Evolutionary conservation across 1,140 invertebrate genomes (phyloP).

Genomic region (Triops cancriformis): DNA sequence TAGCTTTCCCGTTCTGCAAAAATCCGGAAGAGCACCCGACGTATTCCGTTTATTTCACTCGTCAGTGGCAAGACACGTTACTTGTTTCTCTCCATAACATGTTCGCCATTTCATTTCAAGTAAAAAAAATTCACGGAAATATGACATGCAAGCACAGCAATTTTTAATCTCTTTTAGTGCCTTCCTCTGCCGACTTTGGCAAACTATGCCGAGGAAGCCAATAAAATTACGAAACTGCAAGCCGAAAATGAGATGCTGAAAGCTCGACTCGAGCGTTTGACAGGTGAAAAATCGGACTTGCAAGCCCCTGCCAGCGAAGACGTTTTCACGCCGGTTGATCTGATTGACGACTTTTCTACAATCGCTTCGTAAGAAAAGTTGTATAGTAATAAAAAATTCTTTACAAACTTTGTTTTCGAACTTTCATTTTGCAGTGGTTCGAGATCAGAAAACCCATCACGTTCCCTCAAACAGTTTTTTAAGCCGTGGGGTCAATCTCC

Average conservation of each 20-base stretch:
- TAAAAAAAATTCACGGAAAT: conserved; percentile 33
- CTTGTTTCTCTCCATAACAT: conserved; percentile 91
- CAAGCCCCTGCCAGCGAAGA: conserved; percentile 3
- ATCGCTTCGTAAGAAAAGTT: conserved; percentile 16
- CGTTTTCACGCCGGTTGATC: conserved; percentile 11
- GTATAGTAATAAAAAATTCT: background rate
- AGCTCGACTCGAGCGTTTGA: conserved; percentile 35
- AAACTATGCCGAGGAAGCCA: conserved; percentile 74
- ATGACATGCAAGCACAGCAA: too few species aligned
- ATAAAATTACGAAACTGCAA: conserved; percentile 64
- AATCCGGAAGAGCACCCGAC: conserved; percentile 81
- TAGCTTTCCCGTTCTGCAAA: conserved; percentile 70
- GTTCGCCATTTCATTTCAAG: conserved; percentile 77
- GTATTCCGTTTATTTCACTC: conserved; percentile 81
- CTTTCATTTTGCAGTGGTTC: background rate
- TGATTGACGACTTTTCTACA: conserved; percentile 22
- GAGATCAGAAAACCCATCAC: background rate
- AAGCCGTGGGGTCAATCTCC: background rate
- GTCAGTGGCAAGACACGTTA: conserved; percentile 91
- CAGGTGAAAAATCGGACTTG: conserved; percentile 36
- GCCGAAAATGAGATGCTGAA: conserved; percentile 71
- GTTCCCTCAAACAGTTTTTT: conserved; percentile 7
- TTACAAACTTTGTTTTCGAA: background rate
- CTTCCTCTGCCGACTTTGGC: conserved; percentile 73
- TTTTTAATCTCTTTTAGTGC: conserved; percentile 56